phyloP scores from a whole-genome alignment of 2,113 vertebrate genomes.

The Chrysochloris asiatica region DNA sequence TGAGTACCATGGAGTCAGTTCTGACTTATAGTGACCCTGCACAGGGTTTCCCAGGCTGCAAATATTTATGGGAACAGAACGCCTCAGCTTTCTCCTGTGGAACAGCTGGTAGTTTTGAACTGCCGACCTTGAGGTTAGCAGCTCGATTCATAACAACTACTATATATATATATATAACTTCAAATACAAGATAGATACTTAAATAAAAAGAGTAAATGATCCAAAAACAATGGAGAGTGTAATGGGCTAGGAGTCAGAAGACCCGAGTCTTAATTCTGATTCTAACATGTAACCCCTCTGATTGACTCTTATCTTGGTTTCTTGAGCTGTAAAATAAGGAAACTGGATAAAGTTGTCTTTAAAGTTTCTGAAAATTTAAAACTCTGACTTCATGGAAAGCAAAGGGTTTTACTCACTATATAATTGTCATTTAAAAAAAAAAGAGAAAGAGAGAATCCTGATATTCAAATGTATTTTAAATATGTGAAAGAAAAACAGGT shows the following conservation, averaged over 20 bases:
- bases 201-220: background rate
- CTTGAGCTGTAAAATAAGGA: background rate
- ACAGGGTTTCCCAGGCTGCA: too few relatives aligned
- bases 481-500: background rate
- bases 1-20: too few relatives aligned
- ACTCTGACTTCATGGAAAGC: background rate
- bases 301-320: background rate
- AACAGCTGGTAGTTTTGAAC: too few relatives aligned
- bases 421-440: too few relatives aligned
- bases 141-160: too few relatives aligned
- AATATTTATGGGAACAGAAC: too few relatives aligned
- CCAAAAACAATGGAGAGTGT: background rate
- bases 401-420: background rate
- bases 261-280: background rate
- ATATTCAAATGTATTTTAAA: background rate
- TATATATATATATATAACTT: too few relatives aligned
- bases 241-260: background rate
- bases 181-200: background rate
- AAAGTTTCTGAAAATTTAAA: constrained; percentile 22
- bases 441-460: background rate
- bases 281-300: background rate
- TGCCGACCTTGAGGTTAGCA: too few relatives aligned
- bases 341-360: too few relatives aligned
- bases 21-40: too few relatives aligned
- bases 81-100: too few relatives aligned